phyloP scores from a whole-genome alignment of 2,113 vertebrate species.

The Salvelinus alpinus region DNA sequence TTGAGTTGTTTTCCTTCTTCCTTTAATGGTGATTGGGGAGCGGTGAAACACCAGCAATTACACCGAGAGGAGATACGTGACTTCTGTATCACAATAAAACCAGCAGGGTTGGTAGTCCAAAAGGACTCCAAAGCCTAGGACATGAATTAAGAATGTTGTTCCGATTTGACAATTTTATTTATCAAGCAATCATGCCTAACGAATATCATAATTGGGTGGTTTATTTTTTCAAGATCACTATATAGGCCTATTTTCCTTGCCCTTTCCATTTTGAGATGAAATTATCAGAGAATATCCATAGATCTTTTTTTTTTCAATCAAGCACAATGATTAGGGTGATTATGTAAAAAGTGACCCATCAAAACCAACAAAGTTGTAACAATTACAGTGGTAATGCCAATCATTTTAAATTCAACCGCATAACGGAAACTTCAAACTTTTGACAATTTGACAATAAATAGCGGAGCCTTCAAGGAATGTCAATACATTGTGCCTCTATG shows the following conservation, averaged over 20 bases:
- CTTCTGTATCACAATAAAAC: conserved; percentile 57
- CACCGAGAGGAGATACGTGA: conserved; percentile 59
- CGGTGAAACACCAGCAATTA: conserved; percentile 68
- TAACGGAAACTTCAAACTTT: no score
- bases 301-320: conserved; percentile 29
- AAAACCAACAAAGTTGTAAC: not conserved
- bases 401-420: not conserved
- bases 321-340: not conserved
- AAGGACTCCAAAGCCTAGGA: conserved; percentile 41
- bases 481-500: conserved; percentile 32
- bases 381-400: not conserved
- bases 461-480: conserved; percentile 27
- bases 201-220: conserved; percentile 48
- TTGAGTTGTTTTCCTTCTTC: conserved; percentile 41
- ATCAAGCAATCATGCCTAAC: conserved; percentile 34
- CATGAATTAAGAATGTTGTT: conserved; percentile 55
- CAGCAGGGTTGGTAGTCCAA: conserved; percentile 24
- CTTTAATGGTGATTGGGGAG: conserved; percentile 64
- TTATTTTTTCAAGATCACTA: conserved; percentile 50
- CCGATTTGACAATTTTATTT: conserved; percentile 56
- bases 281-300: conserved; percentile 34
- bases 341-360: conserved; percentile 9
- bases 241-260: not conserved
- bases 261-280: conserved; percentile 17
- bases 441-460: not conserved